Percentiles rank a stretch among this genome's conserved stretches.
Conservation (phyloP, 2,888 invertebrate genomes). For the Cylindroiulus punctatus region DNA sequence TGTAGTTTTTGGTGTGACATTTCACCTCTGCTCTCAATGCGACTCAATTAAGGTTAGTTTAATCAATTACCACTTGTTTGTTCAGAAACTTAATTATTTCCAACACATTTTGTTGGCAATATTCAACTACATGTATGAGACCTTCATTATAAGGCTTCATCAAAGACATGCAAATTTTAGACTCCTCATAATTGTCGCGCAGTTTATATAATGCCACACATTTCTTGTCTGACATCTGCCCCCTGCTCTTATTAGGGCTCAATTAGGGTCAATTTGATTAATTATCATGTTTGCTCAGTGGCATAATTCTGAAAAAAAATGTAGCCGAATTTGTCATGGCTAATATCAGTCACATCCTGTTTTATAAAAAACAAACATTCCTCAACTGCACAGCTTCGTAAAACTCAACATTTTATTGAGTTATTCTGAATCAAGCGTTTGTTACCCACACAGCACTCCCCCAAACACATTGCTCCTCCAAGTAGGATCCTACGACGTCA, state of each 20-base stretch:
- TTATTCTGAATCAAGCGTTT: conserved; percentile 11
- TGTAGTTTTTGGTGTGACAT: not conserved
- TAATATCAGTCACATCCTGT: not conserved
- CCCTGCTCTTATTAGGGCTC: not conserved
- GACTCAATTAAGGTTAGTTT: too few relatives aligned
- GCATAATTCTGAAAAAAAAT: not conserved
- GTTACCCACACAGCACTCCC: not conserved
- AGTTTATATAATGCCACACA: too few relatives aligned
- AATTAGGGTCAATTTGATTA: too few relatives aligned
- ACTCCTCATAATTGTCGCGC: too few relatives aligned
- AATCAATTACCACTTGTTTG: too few relatives aligned
- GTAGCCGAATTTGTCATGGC: not conserved
- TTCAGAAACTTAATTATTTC: too few relatives aligned
- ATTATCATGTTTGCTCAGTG: not conserved
- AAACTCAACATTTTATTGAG: not conserved
- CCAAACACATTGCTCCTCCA: not conserved
- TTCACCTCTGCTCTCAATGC: not conserved
- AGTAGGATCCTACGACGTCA: conserved; percentile 14
- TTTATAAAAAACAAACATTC: not conserved
- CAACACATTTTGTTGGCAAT: too few relatives aligned
- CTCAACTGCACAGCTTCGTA: not conserved
- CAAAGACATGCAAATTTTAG: too few relatives aligned
- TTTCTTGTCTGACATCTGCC: not conserved
- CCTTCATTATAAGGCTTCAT: too few relatives aligned
- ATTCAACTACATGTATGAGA: too few relatives aligned